Evolutionary conservation across 2,113 vertebrate species (phyloP).

Genomic region (Rhipidura dahli): DNA sequence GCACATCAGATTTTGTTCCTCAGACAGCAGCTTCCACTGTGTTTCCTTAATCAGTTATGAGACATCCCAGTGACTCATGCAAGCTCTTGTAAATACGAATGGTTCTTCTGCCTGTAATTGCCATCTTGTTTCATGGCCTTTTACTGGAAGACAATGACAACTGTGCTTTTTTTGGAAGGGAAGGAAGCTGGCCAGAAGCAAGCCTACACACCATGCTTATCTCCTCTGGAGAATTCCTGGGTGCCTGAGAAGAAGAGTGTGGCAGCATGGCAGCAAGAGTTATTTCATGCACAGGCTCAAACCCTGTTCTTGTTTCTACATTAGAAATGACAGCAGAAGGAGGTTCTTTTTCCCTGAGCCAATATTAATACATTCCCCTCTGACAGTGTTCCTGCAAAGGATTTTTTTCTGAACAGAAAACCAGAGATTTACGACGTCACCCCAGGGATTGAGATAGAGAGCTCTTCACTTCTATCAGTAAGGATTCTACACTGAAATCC

Average conservation of each 20-base stretch:
- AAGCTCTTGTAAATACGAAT: background rate
- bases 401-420: conserved; percentile 31
- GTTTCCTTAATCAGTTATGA: background rate
- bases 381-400: conserved; percentile 3
- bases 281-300: background rate
- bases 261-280: background rate
- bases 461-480: conserved; percentile 1
- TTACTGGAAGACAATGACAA: background rate
- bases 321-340: background rate
- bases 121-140: background rate
- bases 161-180: background rate
- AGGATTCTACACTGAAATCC: conserved; percentile 14
- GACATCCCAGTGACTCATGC: background rate
- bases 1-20: background rate
- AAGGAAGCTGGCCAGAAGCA: background rate
- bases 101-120: background rate
- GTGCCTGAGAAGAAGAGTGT: background rate
- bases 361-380: background rate
- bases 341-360: background rate
- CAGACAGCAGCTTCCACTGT: background rate
- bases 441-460: conserved; percentile 4
- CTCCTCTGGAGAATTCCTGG: background rate
- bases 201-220: background rate
- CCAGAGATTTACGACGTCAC: background rate
- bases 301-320: background rate